These are phyloP conservation scores for Lycaon pictus DNA, from an alignment of 2,113 vertebrate genomes.

Conservation along the genomic window DNA sequence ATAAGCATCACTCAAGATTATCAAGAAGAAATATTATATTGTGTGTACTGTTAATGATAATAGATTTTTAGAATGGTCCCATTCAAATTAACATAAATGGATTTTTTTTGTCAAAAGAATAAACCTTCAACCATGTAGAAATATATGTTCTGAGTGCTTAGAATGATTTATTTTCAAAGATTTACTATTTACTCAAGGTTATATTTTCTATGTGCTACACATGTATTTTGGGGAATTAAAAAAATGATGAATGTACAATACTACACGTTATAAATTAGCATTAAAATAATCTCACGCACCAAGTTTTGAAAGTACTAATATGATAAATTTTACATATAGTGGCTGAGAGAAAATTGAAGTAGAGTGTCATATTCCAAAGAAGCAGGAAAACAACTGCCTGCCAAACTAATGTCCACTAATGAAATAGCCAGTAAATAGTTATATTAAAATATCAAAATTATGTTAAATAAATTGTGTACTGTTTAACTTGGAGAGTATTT, in stretches of 20 bases:
- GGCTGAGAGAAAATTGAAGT: not conserved
- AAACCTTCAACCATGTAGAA: not conserved
- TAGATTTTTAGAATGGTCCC: not conserved
- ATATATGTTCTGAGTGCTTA: not conserved
- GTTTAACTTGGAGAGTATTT: not conserved
- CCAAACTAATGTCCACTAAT: not conserved
- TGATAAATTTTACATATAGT: not conserved
- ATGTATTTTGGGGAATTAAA: not conserved
- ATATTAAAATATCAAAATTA: not conserved
- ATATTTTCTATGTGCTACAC: not conserved
- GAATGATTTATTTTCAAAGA: not conserved
- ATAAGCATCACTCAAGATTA: not conserved
- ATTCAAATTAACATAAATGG: not conserved
- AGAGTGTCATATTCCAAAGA: not conserved
- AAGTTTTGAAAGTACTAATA: not conserved
- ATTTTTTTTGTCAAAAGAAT: not conserved
- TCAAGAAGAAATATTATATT: not conserved
- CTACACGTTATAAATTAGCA: not conserved
- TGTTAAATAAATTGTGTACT: not conserved
- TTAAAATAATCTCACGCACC: not conserved
- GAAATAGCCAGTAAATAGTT: not conserved
- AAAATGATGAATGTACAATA: not conserved
- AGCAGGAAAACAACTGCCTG: not conserved
- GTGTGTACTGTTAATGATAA: not conserved
- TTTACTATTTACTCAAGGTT: not conserved